Evolutionary conservation across 1,140 invertebrate species (phyloP).

Genomic region (Drosophila miranda): DNA sequence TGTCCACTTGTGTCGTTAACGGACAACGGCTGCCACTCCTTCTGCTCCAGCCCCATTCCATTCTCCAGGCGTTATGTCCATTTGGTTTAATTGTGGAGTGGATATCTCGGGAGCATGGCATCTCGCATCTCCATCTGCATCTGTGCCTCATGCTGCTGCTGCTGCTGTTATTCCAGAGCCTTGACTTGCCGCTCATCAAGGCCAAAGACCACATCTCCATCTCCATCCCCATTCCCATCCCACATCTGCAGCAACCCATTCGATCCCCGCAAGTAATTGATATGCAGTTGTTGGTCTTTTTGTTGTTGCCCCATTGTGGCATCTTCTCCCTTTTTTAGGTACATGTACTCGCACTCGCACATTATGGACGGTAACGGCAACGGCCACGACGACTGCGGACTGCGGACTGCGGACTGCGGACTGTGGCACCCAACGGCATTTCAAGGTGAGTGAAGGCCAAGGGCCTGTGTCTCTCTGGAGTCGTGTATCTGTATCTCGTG

Average conservation of each 20-base stretch:
- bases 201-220: slow-evolving; percentile 40
- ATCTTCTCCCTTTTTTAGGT: slow-evolving; percentile 12
- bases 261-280: slow-evolving; percentile 46
- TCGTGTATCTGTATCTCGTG: slow-evolving; percentile 8
- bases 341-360: slow-evolving; percentile 30
- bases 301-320: slow-evolving; percentile 29
- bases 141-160: slow-evolving; percentile 11
- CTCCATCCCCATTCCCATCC: not conserved
- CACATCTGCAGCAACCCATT: slow-evolving; percentile 10
- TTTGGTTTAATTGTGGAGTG: slow-evolving; percentile 67
- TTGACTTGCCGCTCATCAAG: slow-evolving; percentile 47
- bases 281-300: slow-evolving; percentile 43
- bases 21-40: slow-evolving; percentile 22
- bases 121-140: slow-evolving; percentile 42
- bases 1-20: slow-evolving; percentile 58
- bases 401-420: slow-evolving; percentile 15
- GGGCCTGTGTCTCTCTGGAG: slow-evolving; percentile 43
- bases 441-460: slow-evolving; percentile 82
- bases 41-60: slow-evolving; percentile 3
- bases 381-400: slow-evolving; percentile 21
- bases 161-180: slow-evolving; percentile 26
- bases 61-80: slow-evolving; percentile 50
- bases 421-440: slow-evolving; percentile 58
- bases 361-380: slow-evolving; percentile 25
- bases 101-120: slow-evolving; percentile 35